Base-by-base conservation (phyloP, 2,113 vertebrate species). In the Theristicus caerulescens region DNA sequence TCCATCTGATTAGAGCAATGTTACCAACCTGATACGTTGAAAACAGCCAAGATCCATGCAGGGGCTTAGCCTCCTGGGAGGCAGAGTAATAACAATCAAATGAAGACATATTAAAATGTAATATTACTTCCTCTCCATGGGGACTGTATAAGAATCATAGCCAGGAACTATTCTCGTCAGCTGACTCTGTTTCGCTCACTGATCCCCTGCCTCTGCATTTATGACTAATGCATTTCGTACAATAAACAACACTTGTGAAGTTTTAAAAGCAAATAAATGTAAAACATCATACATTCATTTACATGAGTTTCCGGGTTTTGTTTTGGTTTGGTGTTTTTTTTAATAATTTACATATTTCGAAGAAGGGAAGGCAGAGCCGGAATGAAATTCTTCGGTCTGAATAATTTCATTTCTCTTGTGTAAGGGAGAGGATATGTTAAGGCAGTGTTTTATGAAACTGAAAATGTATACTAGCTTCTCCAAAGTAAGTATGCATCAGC, bases 51-150 rank as follows among this genome's bases (percentile, higher is more conserved):
- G 90, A 94, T 95, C 93, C 95, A 88, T 86, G 93, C 95, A 88
- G 96, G 87, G 87, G 76, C 82, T 87, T 73, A 76, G 92, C 95
- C 95, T 96, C 96, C 95, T 86, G 92, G 94, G 97, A 97, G 80
- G 86, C 93, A 92, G 92, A 94, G 93, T 96, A 96, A 93, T 97
- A 97, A 96, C 89, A 84, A 88, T 94, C 96, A 94, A 97, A 97
- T 93, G 90, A 97, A 98, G 96, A 96, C 93, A 85, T 94, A 96
- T 97, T 96, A 97, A 96, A 95, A 97, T 97, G 94, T 94, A 94
- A 96, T 95, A 95, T 96, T 96, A 96, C 97, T 97, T 98, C 94
- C 90, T 97, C 84, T 97, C 96, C 47, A 20, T 67, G 74, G 96
- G 96, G 96, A 97, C 95, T 84, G 42, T 83, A 72, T 88, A 51